A percentile compares a stretch with the other conserved stretches of the same genome.
Conservation (phyloP, 2,797 vertebrate species). For the Xenopus petersii region DNA sequence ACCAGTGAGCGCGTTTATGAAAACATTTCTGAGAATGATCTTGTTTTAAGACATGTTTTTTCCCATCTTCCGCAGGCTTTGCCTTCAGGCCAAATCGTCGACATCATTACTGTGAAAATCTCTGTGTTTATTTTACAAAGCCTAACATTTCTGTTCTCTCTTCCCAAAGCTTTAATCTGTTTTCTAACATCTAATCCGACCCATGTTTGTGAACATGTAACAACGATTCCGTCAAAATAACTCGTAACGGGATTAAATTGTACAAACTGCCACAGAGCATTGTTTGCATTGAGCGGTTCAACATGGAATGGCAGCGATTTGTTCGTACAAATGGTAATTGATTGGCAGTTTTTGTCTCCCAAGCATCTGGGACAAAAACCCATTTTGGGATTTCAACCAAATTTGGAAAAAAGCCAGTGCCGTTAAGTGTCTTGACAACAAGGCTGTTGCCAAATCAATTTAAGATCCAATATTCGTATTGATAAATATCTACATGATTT, state of each 20-base stretch:
- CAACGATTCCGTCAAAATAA: slow-evolving; percentile 47
- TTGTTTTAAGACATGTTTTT: slow-evolving; percentile 42
- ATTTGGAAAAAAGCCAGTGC: too few relatives aligned
- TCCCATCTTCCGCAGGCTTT: slow-evolving; percentile 45
- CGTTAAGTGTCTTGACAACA: too few relatives aligned
- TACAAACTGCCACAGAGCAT: slow-evolving; percentile 9
- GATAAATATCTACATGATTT: too few relatives aligned
- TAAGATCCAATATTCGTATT: too few relatives aligned
- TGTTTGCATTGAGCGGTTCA: slow-evolving; percentile 4
- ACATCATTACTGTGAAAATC: slow-evolving; percentile 4
- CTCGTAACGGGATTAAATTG: neutral
- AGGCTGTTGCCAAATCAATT: neutral
- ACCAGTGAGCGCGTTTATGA: slow-evolving; percentile 41
- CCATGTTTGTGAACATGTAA: slow-evolving; percentile 57
- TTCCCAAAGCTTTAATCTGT: slow-evolving; percentile 45
- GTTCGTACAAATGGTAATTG: neutral
- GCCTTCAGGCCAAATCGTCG: slow-evolving; percentile 22
- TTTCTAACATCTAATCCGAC: slow-evolving; percentile 55
- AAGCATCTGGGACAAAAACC: too few relatives aligned
- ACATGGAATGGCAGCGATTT: slow-evolving; percentile 27
- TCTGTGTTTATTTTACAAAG: slow-evolving; percentile 36
- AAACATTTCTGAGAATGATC: slow-evolving; percentile 25
- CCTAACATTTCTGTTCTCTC: slow-evolving; percentile 37
- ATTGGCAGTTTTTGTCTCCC: too few relatives aligned
- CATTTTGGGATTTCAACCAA: too few relatives aligned